phyloP scores from a whole-genome alignment of 2,113 vertebrate genomes.

The Himantopus leucocephalus region DNA sequence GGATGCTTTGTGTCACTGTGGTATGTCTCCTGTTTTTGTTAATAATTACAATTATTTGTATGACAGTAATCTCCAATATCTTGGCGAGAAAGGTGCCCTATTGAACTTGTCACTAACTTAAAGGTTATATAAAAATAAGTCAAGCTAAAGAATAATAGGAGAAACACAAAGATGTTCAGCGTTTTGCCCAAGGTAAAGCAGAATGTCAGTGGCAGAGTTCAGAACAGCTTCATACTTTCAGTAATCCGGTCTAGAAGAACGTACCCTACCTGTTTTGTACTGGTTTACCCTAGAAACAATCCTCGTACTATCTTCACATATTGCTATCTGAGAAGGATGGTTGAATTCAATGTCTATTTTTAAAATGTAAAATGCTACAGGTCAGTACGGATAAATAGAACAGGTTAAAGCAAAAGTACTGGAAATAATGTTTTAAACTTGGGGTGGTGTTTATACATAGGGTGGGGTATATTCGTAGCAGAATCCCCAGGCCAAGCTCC shows the following conservation, averaged over 20 bases:
- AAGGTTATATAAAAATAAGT: not conserved
- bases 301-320: not conserved
- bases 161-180: not conserved
- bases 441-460: not conserved
- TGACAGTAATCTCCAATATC: not conserved
- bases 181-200: not conserved
- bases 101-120: not conserved
- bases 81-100: not conserved
- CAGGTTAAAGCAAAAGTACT: not conserved
- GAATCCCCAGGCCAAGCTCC: not conserved
- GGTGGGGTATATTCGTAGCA: not conserved
- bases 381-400: not conserved
- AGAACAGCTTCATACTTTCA: not conserved
- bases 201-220: not conserved
- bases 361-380: not conserved
- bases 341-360: not conserved
- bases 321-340: not conserved
- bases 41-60: not conserved
- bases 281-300: too few species aligned
- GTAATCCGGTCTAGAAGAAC: not conserved
- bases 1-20: not conserved
- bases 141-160: not conserved
- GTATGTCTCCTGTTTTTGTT: not conserved
- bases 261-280: not conserved
- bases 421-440: not conserved